Conservation (phyloP, 2,797 vertebrate species). For the Pseudotriccus pelzelni region DNA sequence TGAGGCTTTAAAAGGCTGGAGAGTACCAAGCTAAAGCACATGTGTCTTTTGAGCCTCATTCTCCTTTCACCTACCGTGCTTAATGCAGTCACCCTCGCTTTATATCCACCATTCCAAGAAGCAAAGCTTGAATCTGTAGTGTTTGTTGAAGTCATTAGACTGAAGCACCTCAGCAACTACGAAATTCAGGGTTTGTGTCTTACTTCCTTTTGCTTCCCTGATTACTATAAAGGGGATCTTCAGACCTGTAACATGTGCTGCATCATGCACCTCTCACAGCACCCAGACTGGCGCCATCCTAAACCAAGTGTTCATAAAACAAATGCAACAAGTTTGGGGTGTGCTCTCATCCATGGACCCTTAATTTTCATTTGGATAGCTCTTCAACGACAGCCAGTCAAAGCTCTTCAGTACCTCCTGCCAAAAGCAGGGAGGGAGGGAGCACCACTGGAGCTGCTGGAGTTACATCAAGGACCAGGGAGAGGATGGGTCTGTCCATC, state of each 20-base stretch:
- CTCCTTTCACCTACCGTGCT: neutral
- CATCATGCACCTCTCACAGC: neutral
- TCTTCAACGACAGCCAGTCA: neutral
- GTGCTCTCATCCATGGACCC: rapidly evolving
- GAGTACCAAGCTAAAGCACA: neutral
- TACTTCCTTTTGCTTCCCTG: neutral
- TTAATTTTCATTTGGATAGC: neutral
- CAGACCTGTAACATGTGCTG: neutral
- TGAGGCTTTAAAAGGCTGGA: neutral
- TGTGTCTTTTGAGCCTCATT: neutral
- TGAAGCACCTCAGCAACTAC: neutral
- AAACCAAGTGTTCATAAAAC: neutral
- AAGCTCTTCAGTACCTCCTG: neutral
- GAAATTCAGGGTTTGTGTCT: neutral
- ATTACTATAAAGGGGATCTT: neutral
- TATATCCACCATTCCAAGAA: neutral
- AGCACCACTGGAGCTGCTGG: neutral
- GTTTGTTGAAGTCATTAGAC: neutral
- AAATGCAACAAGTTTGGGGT: neutral
- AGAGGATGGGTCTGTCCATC: neutral
- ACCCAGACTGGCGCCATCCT: neutral
- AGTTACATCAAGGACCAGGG: neutral
- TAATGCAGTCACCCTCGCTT: neutral
- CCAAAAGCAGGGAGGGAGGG: neutral
- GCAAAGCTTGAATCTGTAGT: neutral